Conservation (phyloP, 2,113 vertebrate species). For the Hymenochirus boettgeri region DNA sequence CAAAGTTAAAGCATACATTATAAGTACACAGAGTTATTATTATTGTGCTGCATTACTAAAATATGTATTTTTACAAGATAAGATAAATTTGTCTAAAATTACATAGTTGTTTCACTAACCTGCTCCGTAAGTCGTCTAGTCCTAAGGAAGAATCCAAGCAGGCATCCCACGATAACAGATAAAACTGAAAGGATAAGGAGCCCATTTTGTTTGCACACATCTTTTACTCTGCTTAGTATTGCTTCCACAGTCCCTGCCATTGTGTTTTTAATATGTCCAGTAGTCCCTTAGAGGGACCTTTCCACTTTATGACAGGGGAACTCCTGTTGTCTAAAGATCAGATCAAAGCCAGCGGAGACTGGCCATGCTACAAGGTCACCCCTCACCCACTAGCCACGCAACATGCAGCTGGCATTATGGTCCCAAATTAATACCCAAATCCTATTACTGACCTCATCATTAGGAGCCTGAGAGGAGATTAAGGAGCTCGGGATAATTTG, state of each 20-base stretch:
- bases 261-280: constrained; percentile 51
- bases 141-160: constrained; percentile 92
- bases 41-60: background rate
- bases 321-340: constrained; percentile 61
- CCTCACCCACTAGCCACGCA: constrained; percentile 67
- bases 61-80: background rate
- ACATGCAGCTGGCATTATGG: constrained; percentile 75
- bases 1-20: too few relatives aligned
- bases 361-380: constrained; percentile 57
- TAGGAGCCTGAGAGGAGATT: constrained; percentile 86
- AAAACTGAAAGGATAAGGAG: constrained; percentile 92
- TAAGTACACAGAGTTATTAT: too few relatives aligned
- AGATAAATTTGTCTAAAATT: background rate
- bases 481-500: constrained; percentile 87
- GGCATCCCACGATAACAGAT: constrained; percentile 91
- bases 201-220: constrained; percentile 87
- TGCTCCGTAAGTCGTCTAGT: constrained; percentile 86
- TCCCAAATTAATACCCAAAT: constrained; percentile 87
- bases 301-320: constrained; percentile 39
- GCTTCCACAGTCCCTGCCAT: constrained; percentile 77
- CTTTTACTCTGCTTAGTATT: constrained; percentile 78
- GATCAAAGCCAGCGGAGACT: constrained; percentile 60
- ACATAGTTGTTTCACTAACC: constrained; percentile 63
- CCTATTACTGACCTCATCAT: constrained; percentile 87
- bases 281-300: constrained; percentile 63